Evolutionary conservation across 2,113 vertebrate species (phyloP), one percentile per base, ranked within the genome.

Genomic region (Anolis sagrei): DNA sequence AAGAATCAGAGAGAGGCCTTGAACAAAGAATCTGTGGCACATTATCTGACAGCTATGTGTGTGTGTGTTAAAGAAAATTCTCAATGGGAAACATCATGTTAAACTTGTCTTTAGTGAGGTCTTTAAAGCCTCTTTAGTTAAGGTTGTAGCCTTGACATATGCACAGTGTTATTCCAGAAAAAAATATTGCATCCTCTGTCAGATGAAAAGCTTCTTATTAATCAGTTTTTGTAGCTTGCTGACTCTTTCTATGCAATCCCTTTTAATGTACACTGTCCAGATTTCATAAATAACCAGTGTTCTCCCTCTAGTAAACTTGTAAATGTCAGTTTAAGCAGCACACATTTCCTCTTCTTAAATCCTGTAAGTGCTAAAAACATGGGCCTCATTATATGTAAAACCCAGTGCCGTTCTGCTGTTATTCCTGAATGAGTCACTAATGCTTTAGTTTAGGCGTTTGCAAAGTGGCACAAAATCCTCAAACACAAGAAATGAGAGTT

Each of bases 171-270:
- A 91, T 88, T 84, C 66, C 72, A 84, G 68, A 90, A 77, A 79
- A n/a, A 93, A 91, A 92, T 90, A 82, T 75, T n/a, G 48, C 87
- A 49, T 89, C 79, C 75, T 90, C 54, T 92, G 81, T 87, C 82
- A 83, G 0, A 14, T 88, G 70, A 78, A 92, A 94, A 90, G 81
- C 39, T 73, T 76, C 70, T 13, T 87, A 27, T 74, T 90, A 91
- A 92, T 92, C 93, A 83, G 1, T 0, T 49, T 72, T 54, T 86
- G 19, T 1, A 54, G 87, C 34, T 51, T 90, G 44, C 23, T 87
- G 89, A 82, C 66, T 19, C 51, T 49, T 92, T 91, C 29, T 90
- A 73, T 88, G 25, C 0, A 0, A 32, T 70, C 39, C 44, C 79
- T 39, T 76, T 85, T 84, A 51, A 92, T 83, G 18, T 89, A 19